Base-by-base conservation (phyloP, 1,140 invertebrate genomes). In the Lineus longissimus region DNA sequence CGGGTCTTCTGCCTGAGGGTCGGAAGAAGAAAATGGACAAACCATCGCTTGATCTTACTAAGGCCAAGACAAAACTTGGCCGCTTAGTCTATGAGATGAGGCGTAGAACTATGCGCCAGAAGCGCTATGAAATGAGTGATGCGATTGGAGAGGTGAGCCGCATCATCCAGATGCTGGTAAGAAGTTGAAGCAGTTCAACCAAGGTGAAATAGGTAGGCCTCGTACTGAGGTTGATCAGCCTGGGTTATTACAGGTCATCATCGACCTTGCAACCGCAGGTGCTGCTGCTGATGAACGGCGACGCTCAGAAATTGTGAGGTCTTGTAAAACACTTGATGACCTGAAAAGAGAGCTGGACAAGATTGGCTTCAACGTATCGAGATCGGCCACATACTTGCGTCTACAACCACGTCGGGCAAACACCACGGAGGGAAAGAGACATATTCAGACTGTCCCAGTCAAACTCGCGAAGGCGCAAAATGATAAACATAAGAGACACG, bases 161-260 rank as follows among this genome's bases (percentile, higher is more conserved):
- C 19, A 27, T 27, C n/a, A 51, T 27, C 47, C 47, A 7, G 47
- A 51, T 7, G 47, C 47, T 7, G 47, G 19, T n/a, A 27, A 51
- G n/a, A 51, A 51, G 25, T 51, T 51, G n/a, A 51, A 51, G n/a
- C n/a, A 51, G 25, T 51, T 51, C 25, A 51, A 51, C 25, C n/a
- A 62, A 11, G 40, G 45, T 47, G 27, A 40, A 33, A 2, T 40
- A 25, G 71, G 71, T 1, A 22, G 66, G n/a, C 72, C 72, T 17
- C 45, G 70, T 43, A 15, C 71, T 11, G 70, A 73, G 59, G 62
- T 64, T 31, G 54, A 57, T 45, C 70, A 73, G 33, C 70, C 72
- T 22, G 27, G 40, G n/a, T 62, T 73, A 15, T 40, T 76, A 25
- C n/a, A 75, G 56, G 63, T 68, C 0, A 71, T 75, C 2, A 55